Percentiles rank a stretch among this genome's conserved stretches.
Conservation (phyloP, 2,888 invertebrate species). For the Nymphalis polychloros region DNA sequence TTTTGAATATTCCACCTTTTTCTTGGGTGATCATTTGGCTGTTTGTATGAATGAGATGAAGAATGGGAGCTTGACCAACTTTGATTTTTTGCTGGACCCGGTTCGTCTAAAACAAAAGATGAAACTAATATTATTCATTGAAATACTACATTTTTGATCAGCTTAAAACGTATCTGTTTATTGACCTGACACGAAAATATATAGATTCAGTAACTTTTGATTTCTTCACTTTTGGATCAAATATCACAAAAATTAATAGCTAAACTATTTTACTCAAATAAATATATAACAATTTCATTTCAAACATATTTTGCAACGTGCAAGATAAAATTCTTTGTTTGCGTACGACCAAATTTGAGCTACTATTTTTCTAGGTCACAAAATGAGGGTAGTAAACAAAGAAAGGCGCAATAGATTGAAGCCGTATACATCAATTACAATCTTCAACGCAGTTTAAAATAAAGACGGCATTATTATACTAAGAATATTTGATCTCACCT, state of each 20-base stretch:
- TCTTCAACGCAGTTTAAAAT: conserved; percentile 45
- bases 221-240: background rate
- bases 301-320: background rate
- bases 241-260: too few relatives aligned
- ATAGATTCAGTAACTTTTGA: background rate
- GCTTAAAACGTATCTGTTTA: too few relatives aligned
- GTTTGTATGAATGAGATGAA: conserved; percentile 82
- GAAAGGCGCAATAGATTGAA: conserved; percentile 50
- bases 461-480: conserved; percentile 49
- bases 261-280: too few relatives aligned
- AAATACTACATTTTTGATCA: background rate
- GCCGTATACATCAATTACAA: conserved; percentile 35
- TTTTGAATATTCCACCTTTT: conserved; percentile 86
- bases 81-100: conserved; percentile 85
- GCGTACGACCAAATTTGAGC: conserved; percentile 30
- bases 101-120: conserved; percentile 83
- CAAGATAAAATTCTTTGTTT: conserved; percentile 26
- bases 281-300: too few relatives aligned
- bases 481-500: conserved; percentile 80
- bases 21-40: conserved; percentile 87
- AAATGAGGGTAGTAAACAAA: conserved; percentile 72
- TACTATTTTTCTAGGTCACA: conserved; percentile 66
- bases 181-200: background rate
- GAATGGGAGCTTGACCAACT: conserved; percentile 84
- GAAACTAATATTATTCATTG: background rate